Conservation (phyloP, 2,888 invertebrate genomes). For the Malacosoma neustria region DNA sequence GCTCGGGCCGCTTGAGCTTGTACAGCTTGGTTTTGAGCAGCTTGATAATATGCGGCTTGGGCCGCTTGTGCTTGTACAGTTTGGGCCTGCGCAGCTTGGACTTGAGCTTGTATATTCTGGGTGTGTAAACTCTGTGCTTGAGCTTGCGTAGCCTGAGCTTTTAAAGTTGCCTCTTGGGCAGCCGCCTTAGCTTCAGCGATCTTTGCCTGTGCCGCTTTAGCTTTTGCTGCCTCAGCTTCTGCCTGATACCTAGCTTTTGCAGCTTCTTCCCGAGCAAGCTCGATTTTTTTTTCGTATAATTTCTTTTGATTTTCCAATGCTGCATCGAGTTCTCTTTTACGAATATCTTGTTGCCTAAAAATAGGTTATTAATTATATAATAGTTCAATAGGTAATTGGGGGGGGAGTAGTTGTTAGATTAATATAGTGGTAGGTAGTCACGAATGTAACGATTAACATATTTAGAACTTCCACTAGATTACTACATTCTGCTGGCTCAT, state of each 20-base stretch:
- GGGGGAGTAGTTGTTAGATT: too few relatives aligned
- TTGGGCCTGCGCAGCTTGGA: slow-evolving; percentile 1
- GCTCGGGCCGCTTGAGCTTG: background rate
- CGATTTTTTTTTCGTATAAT: slow-evolving; percentile 6
- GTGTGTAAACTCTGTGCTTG: too few relatives aligned
- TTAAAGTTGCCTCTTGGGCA: background rate
- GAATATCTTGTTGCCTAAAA: too few relatives aligned
- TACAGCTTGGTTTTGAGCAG: background rate
- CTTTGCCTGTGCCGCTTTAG: background rate
- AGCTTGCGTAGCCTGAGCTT: background rate
- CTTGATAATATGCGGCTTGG: background rate
- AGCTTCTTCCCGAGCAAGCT: too few relatives aligned
- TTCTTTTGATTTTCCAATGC: slow-evolving; percentile 6
- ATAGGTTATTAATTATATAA: too few relatives aligned
- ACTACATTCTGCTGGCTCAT: too few relatives aligned
- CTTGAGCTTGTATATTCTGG: slow-evolving; percentile 5
- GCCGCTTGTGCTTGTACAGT: background rate
- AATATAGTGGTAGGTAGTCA: too few relatives aligned
- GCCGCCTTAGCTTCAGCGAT: background rate
- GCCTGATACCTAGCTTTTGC: too few relatives aligned
- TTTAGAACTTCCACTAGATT: too few relatives aligned
- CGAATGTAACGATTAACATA: too few relatives aligned
- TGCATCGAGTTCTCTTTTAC: background rate
- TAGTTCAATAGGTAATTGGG: too few relatives aligned
- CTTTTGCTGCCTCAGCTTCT: slow-evolving; percentile 4